Evolutionary conservation across 2,113 vertebrate species (phyloP), one percentile per base, ranked within the genome.

Genomic region (Proterorhinus semilunaris): DNA sequence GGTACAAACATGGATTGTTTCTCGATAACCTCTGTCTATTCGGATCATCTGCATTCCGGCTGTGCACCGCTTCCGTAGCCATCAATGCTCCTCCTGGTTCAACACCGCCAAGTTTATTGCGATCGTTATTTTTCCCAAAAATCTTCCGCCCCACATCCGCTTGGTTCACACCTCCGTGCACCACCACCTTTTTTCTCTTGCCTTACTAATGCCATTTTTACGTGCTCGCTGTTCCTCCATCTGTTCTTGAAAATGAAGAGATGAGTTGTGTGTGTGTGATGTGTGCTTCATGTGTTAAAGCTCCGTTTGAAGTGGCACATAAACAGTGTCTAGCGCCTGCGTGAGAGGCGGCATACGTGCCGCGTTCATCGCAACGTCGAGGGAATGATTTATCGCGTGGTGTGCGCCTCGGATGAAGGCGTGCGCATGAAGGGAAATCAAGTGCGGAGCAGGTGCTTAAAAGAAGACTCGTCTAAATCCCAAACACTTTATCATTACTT

Each of bases 221-320:
- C 72, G 71, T 79, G 65, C 69, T 70, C 70, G 70, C 47, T 66
- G 62, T 72, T 49, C 52, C 47, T 86, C 84, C 79, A 81, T 88
- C 84, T 86, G 87, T 83, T 89, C 82, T 81, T 69, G 71, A 80
- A 80, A 83, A 83, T 81, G 81, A 82, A 86, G 72, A 70, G 73
- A 87, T 72, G 83, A 70, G 54, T 58, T 67, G 80, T 81, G 71
- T 81, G 70, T 82, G 47, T 78, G 76, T 81, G 84, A n/a, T 79
- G 82, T 21, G 71, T 69, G 76, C 75, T 84, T 81, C 73, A 72
- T 78, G 85, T 83, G 74, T 80, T 78, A 65, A 69, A 0, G 66
- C 64, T 76, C 68, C 17, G 50, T 64, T n/a, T 46, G 2, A 36
- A 52, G 43, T 7, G 6, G 10, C 48, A 13, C 63, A 42, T 58